Base-by-base conservation (phyloP, 2,113 vertebrate genomes). In the Onychorhynchus coronatus region DNA sequence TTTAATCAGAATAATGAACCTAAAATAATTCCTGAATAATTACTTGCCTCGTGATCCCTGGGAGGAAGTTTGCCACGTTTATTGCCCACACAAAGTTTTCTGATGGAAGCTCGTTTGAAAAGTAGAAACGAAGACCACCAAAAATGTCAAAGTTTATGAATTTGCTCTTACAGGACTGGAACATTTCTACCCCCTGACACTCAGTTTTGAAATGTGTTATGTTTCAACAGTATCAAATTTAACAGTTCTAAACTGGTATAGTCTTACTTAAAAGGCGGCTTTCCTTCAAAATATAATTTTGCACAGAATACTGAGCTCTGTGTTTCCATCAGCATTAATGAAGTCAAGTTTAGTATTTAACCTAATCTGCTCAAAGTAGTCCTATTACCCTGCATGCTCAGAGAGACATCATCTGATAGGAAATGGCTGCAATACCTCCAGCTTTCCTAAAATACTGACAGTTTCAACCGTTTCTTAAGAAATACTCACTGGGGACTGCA, bases 381-480 rank as follows among this genome's bases (percentile, higher is more conserved):
- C 52, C 35, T 80, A 21, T 84, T 83, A 55, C 71, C 25, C 82
- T 71, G 47, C 30, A 15, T 56, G 25, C 76, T 96, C 68, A 68
- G 25, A 95, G 67, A 95, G 85, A 86, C 92, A 92, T 61, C 77
- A 92, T 93, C 92, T 87, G 88, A 93, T 92, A 93, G 96, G 96
- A 97, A 96, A 96, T 89, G 93, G 96, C 93, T 94, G 96, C 96
- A 97, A 97, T 95, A 91, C 68, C 83, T 85, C 88, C 20, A 92
- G 86, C 83, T 91, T 96, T 95, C 93, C 83, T 89, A 75, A 87
- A 97, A 68, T 53, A 91, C 88, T 78, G 91, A 96, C 95, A 87
- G 91, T 97, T 97, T 94, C 61, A 95, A 94, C 95, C 66, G 93
- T 96, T 96, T 96, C 88, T 97, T 95, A 83, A 91, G 96, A 97